Conservation (phyloP, 1,140 invertebrate species). For the Drosophila gunungcola region DNA sequence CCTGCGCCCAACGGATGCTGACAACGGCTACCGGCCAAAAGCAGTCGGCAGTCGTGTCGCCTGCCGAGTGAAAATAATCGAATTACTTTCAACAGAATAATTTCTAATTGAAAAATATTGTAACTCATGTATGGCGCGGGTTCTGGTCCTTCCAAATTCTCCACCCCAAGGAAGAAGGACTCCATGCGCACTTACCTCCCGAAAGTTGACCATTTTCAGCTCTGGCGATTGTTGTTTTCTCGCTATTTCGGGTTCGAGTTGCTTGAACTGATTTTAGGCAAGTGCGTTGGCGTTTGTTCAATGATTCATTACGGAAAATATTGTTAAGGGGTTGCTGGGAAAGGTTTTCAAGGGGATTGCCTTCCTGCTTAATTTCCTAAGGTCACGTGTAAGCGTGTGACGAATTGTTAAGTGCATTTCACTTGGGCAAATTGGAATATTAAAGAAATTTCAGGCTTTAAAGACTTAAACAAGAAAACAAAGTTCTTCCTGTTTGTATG, state of each 20-base stretch:
- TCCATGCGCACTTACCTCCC: constrained; percentile 5
- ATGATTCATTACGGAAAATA: constrained; percentile 23
- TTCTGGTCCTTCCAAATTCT: constrained; percentile 17
- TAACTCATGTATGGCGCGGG: constrained; percentile 65
- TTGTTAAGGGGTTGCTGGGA: constrained; percentile 32
- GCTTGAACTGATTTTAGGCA: constrained; percentile 40
- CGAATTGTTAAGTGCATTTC: constrained; percentile 72
- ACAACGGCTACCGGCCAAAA: constrained; percentile 49
- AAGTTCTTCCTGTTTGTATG: too few species aligned
- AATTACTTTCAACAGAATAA: constrained; percentile 85
- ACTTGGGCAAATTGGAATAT: constrained; percentile 21
- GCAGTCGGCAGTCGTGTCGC: constrained; percentile 52
- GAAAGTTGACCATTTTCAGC: constrained; percentile 36
- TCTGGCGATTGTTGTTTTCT: constrained; percentile 20
- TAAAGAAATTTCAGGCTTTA: too few species aligned
- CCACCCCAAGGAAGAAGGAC: constrained; percentile 28
- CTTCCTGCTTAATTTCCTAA: constrained; percentile 45
- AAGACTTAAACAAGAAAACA: too few species aligned
- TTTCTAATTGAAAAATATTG: constrained; percentile 85
- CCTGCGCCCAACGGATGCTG: constrained; percentile 43
- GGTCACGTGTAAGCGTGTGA: constrained; percentile 64
- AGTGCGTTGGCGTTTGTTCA: constrained; percentile 10
- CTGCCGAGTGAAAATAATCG: constrained; percentile 84
- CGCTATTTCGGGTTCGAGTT: constrained; percentile 16
- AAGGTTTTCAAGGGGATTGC: constrained; percentile 13